Evolutionary conservation across 2,888 invertebrate genomes (phyloP).

Genomic region (Pristionchus exspectatus): DNA sequence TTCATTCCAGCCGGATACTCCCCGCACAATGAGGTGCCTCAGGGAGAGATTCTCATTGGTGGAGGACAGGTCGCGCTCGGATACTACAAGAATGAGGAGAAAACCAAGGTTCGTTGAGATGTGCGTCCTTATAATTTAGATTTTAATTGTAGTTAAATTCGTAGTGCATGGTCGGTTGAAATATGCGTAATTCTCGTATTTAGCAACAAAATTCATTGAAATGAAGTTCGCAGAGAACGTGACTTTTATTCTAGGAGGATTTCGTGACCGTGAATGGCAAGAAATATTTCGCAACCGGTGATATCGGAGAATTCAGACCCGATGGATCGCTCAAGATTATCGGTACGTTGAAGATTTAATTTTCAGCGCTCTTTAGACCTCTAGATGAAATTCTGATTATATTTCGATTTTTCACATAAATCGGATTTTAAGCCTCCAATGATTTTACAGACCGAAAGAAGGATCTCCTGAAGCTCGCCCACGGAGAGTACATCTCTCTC

Average conservation of each 20-base stretch:
- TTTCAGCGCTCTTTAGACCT: background rate
- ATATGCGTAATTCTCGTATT: background rate
- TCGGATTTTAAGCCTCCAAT: too few relatives aligned
- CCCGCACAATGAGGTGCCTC: constrained; percentile 87
- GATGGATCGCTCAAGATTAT: constrained; percentile 97
- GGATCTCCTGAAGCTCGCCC: constrained; percentile 96
- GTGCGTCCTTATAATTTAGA: too few relatives aligned
- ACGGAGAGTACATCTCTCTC: constrained; percentile 97
- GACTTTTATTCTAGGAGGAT: constrained; percentile 81
- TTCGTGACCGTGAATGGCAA: constrained; percentile 83
- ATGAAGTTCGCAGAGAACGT: background rate
- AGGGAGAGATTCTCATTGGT: constrained; percentile 90
- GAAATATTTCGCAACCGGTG: constrained; percentile 95
- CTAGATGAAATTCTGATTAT: background rate
- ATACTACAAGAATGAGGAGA: constrained; percentile 92
- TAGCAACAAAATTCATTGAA: background rate
- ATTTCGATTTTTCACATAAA: background rate
- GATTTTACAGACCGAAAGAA: constrained; percentile 92
- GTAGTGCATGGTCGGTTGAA: background rate
- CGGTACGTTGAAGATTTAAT: constrained; percentile 83
- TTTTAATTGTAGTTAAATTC: too few relatives aligned
- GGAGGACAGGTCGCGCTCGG: constrained; percentile 94
- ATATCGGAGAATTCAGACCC: constrained; percentile 93
- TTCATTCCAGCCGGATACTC: constrained; percentile 67
- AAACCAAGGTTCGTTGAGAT: constrained; percentile 83